These are phyloP conservation scores for Tetranychus truncatus DNA, from an alignment of 2,888 invertebrate species.

Conservation along the genomic window DNA sequence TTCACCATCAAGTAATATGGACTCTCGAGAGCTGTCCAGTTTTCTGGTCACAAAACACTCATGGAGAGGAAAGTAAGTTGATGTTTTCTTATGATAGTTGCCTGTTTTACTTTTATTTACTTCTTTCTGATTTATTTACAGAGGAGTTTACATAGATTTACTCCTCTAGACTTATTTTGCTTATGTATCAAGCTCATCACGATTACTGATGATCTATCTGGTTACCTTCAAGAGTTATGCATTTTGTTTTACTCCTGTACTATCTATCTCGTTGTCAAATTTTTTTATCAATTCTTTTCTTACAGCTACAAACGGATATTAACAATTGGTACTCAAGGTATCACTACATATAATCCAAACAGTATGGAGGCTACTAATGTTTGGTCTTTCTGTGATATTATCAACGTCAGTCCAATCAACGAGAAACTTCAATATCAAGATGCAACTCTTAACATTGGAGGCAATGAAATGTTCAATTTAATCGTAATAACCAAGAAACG, in stretches of 20 bases:
- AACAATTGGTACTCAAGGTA: conserved; percentile 80
- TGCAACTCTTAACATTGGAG: conserved; percentile 24
- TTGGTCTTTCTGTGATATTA: conserved; percentile 40
- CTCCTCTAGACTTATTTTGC: neutral
- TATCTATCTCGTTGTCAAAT: conserved; percentile 8
- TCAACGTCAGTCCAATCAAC: conserved; percentile 34
- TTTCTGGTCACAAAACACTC: conserved; percentile 91
- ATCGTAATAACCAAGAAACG: conserved; percentile 59
- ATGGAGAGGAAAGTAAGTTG: conserved; percentile 84
- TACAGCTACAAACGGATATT: conserved; percentile 81
- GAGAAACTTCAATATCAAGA: conserved; percentile 30
- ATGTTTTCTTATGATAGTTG: neutral
- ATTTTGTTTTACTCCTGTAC: neutral
- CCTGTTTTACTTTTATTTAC: neutral
- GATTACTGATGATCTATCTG: too few relatives aligned
- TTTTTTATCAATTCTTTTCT: conserved; percentile 7
- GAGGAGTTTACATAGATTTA: too few relatives aligned
- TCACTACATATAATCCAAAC: conserved; percentile 90
- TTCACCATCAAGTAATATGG: conserved; percentile 7
- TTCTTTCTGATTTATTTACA: neutral
- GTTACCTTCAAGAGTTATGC: too few relatives aligned
- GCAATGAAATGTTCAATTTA: conserved; percentile 39
- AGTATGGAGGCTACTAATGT: conserved; percentile 75
- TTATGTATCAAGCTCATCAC: neutral
- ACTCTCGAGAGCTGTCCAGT: conserved; percentile 47